Percentiles rank a stretch among this genome's conserved stretches.
phyloP scores from a whole-genome alignment of 2,797 vertebrate species.

The Microctenopoma lineatum region DNA sequence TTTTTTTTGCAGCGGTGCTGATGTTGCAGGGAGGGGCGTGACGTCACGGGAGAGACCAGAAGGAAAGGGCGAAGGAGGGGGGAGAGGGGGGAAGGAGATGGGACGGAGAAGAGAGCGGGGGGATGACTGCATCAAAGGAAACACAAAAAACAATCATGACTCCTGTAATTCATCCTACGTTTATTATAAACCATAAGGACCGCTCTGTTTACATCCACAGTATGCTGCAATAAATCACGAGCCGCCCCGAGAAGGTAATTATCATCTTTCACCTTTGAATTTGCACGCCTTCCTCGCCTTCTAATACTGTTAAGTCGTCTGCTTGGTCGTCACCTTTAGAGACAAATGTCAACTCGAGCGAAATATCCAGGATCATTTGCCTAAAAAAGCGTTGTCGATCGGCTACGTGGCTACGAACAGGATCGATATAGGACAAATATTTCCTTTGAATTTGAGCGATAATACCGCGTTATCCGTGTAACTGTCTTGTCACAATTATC shows the following conservation, averaged over 20 bases:
- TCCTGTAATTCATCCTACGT: constrained; percentile 56
- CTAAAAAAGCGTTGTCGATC: constrained; percentile 1
- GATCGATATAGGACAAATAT: constrained; percentile 5
- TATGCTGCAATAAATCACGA: constrained; percentile 79
- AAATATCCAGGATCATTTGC: constrained; percentile 20
- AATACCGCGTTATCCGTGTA: constrained; percentile 1
- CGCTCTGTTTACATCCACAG: constrained; percentile 55
- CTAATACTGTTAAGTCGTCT: constrained; percentile 33
- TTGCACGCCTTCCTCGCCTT: constrained; percentile 70
- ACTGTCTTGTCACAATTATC: background rate
- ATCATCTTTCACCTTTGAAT: constrained; percentile 68
- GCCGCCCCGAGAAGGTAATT: constrained; percentile 81
- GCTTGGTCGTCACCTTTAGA: constrained; percentile 52
- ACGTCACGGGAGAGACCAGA: constrained; percentile 77
- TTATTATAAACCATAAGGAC: constrained; percentile 50
- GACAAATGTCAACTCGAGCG: constrained; percentile 36
- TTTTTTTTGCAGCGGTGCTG: constrained; percentile 69
- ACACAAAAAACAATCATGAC: constrained; percentile 59
- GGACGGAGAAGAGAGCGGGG: constrained; percentile 72
- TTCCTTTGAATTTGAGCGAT: constrained; percentile 12
- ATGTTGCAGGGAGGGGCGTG: constrained; percentile 82
- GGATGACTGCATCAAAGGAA: constrained; percentile 81
- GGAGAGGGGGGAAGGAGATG: constrained; percentile 68
- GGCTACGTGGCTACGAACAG: background rate
- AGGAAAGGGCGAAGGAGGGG: constrained; percentile 47